phyloP scores from a whole-genome alignment of 2,113 vertebrate species.

The Lepus timidus region DNA sequence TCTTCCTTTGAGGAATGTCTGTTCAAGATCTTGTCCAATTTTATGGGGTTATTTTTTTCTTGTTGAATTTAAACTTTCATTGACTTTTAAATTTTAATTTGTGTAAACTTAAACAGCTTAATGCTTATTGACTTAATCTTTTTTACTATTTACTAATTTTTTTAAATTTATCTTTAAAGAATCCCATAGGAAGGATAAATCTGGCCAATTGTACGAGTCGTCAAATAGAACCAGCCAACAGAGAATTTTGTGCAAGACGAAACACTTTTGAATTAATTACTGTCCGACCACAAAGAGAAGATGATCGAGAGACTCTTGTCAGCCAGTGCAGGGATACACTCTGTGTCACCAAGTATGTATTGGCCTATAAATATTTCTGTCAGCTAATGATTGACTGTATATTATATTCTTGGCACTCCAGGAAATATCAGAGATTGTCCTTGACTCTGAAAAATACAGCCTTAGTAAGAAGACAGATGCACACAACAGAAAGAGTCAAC shows the following conservation, averaged over 20 bases:
- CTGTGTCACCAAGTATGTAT: conserved; percentile 97
- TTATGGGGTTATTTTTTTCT: not conserved
- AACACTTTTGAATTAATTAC: conserved; percentile 98
- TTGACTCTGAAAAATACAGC: not conserved
- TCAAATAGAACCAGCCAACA: conserved; percentile 94
- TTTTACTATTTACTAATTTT: conserved; percentile 38
- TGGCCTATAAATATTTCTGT: not conserved
- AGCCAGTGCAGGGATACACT: conserved; percentile 95
- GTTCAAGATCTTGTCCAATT: not conserved
- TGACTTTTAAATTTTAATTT: conserved; percentile 54
- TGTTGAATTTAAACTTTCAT: not conserved
- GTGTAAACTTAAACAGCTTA: not conserved
- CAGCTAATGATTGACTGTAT: not conserved
- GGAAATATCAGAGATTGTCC: not conserved
- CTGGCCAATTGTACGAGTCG: conserved; percentile 95
- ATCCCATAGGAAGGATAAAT: conserved; percentile 95
- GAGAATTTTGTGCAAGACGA: conserved; percentile 97
- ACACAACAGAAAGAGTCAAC: not conserved
- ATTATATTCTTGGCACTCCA: not conserved
- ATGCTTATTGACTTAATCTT: conserved; percentile 14
- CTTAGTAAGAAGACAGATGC: not conserved
- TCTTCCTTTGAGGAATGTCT: not conserved
- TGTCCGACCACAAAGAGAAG: conserved; percentile 94
- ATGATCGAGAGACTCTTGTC: conserved; percentile 96
- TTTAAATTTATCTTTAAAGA: conserved; percentile 81